Evolutionary conservation across 2,113 vertebrate species (phyloP), one percentile per base, ranked within the genome.

Genomic region (Carollia perspicillata): DNA sequence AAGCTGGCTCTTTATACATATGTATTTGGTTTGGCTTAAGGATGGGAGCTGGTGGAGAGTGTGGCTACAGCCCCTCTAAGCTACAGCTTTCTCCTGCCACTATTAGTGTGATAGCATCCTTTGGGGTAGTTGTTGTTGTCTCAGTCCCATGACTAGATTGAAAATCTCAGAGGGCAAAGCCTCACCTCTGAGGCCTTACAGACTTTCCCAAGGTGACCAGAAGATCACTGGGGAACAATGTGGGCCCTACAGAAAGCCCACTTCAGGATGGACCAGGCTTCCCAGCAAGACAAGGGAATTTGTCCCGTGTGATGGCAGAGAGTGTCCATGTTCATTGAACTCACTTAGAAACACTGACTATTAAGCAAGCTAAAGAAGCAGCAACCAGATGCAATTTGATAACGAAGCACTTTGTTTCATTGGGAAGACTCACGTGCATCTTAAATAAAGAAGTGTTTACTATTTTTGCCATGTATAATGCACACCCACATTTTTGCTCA

Each of bases 371-470:
- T 7, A 2, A 14, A 87, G 30, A 80, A 80, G 58, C 44, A 84
- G 58, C 87, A 77, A 79, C 40, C 72, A 68, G 90, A 75, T 87
- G 30, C 8, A 71, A 55, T 94, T 92, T 97, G 47, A 75, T 90
- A 94, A 83, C 8, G 8, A 53, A 88, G 42, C 16, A 26, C 42
- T 66, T 1, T 6, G 9, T 79, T 94, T 93, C 84, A 66, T 4
- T 83, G 94, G 93, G 69, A 96, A 53, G 78, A 85, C 65, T 80
- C 68, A 23, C 23, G 12, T 97, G n/a, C 13, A 91, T 94, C 93
- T 94, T 95, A 93, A 95, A 94, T 97, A 75, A 87, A 79, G 58
- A 86, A 53, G 7, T 28, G 30, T 74, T 93, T 89, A 60, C 58
- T 23, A 28, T 60, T 60, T 60, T 60, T 60, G 58, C 58, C 58